Evolutionary conservation across 2,888 invertebrate genomes (phyloP).

Genomic region (Choristoneura rosaceana): DNA sequence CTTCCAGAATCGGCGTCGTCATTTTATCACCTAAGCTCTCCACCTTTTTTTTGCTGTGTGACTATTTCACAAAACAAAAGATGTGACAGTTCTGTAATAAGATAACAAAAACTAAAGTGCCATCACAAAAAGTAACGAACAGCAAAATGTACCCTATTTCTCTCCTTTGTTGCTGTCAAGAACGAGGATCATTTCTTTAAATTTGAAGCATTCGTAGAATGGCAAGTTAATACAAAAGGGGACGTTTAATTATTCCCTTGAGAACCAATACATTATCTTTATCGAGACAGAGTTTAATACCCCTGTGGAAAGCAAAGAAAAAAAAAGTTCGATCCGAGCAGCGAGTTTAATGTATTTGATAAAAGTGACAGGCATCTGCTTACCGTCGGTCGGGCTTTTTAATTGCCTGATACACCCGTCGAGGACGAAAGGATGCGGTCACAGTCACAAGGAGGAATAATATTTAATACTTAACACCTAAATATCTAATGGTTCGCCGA

Average conservation of each 20-base stretch:
- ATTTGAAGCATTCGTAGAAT: constrained; percentile 35
- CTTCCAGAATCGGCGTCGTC: no score
- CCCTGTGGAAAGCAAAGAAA: constrained; percentile 62
- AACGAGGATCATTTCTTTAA: background rate
- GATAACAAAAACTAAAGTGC: constrained; percentile 27
- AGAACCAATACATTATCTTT: constrained; percentile 79
- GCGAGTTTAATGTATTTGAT: constrained; percentile 84
- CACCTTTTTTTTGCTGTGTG: background rate
- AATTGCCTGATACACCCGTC: constrained; percentile 80
- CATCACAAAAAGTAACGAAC: constrained; percentile 23
- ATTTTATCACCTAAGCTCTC: no score
- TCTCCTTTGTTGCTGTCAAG: background rate
- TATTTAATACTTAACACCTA: constrained; percentile 2
- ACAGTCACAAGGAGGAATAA: constrained; percentile 41
- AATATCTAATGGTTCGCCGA: no score
- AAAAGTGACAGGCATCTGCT: constrained; percentile 83
- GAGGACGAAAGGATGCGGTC: constrained; percentile 56
- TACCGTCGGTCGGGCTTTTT: constrained; percentile 75
- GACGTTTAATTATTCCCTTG: constrained; percentile 78
- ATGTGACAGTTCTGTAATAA: background rate
- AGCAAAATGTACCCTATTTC: constrained; percentile 7
- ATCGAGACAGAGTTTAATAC: constrained; percentile 77
- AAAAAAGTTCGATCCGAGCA: constrained; percentile 74
- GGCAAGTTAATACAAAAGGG: constrained; percentile 65
- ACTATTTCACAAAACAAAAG: background rate